Base-by-base conservation (phyloP, 2,888 invertebrate species). In the Electrophaes corylata region DNA sequence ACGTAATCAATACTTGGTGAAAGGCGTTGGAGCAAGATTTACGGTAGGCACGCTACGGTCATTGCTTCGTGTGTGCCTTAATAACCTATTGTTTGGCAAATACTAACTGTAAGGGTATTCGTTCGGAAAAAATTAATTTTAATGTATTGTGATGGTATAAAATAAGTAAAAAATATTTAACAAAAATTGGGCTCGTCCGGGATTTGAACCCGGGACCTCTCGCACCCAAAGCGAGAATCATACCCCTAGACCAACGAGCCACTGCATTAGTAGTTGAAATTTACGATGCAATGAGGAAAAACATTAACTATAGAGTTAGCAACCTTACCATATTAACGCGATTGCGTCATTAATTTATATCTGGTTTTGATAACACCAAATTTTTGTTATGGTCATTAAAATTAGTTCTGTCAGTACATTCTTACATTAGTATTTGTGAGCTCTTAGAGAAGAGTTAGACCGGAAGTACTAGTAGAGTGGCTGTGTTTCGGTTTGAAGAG, bases 201-300 rank as follows among this genome's bases (percentile, higher is more conserved):
- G 92, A 92, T 91, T 92, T 92, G 92, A 92, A 92, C 92, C 92
- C 92, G 92, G 91, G 92, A 91, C 92, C 92, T 91, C 91, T 92
- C 92, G 91, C 92, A 92, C 92, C 92, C 91, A 84, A 92, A 92
- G 91, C 91, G 92, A 91, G 86, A 92, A 92, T 91, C 91, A 92
- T 92, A 91, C 92, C 92, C 90, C 91, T 91, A 92, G 91, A 92
- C 92, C 92, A 92, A 92, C 90, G 91, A 91, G 91, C 91, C 91
- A 50, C 47, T 60, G 53, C 53, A 51, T 3, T 0, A 4, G 0
- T 0, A 0, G 43, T 6, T 48, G 20, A 59, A 59, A 57, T 47
- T 48, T 33, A 47, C 35, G 20, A 53, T 58, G 47, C 55, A 58
- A 0, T 47, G 43, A 37, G 43, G 18, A 16, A 26, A n/a, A 5